Conservation (phyloP, 2,888 invertebrate genomes). For the Nemotelus pantherinus region DNA sequence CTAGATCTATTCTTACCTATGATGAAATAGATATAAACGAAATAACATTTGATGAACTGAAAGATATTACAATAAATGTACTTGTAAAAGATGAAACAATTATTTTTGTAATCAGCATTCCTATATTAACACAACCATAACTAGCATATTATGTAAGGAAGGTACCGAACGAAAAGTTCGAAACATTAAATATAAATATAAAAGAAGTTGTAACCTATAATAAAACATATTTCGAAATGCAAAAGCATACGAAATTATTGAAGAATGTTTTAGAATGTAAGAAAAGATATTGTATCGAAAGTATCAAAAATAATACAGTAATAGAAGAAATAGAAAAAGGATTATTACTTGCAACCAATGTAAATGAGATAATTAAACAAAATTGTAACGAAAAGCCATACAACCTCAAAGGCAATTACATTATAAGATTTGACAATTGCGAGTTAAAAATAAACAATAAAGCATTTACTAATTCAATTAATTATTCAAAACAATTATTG, state of each 20-base stretch:
- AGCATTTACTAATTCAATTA: neutral
- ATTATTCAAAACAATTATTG: constrained; percentile 4
- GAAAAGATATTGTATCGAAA: neutral
- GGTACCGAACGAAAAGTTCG: neutral
- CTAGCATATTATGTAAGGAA: constrained; percentile 15
- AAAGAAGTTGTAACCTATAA: constrained; percentile 1
- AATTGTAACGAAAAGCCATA: constrained; percentile 3
- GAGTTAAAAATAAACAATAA: neutral
- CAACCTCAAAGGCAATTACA: neutral
- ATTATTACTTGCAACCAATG: neutral
- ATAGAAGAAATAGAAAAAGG: constrained; percentile 27
- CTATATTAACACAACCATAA: constrained; percentile 5
- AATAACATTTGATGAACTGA: constrained; percentile 2
- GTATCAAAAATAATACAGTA: neutral
- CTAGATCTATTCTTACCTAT: neutral
- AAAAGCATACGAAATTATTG: neutral
- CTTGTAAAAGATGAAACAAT: neutral
- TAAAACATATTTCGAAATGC: neutral
- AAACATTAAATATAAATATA: neutral
- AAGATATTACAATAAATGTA: constrained; percentile 8
- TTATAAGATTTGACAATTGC: constrained; percentile 13
- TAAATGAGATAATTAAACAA: neutral
- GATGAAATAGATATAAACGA: neutral
- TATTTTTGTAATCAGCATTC: constrained; percentile 11
- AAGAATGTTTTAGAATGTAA: neutral